phyloP scores from a whole-genome alignment of 2,113 vertebrate species.

The Tapirus terrestris region DNA sequence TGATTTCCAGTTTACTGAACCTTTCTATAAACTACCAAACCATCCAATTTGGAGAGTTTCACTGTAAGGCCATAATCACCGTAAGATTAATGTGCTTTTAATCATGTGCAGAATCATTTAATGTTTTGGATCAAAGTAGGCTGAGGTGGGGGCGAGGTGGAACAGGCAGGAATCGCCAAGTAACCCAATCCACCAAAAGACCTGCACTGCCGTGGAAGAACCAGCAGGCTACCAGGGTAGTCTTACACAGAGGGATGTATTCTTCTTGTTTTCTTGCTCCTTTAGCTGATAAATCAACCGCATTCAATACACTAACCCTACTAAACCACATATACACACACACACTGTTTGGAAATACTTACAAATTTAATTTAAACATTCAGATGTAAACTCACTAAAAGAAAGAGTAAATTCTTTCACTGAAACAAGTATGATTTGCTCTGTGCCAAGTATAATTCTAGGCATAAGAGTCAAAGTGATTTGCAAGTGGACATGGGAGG shows the following conservation, averaged over 20 bases:
- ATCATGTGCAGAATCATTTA: background rate
- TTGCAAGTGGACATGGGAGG: background rate
- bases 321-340: background rate
- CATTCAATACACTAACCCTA: background rate
- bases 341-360: background rate
- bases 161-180: background rate
- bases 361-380: background rate
- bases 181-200: background rate
- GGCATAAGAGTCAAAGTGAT: background rate
- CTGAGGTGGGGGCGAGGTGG: background rate
- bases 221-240: accelerated
- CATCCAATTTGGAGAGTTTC: background rate
- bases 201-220: background rate
- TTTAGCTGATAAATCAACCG: background rate
- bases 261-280: background rate
- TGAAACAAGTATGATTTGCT: background rate
- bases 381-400: background rate
- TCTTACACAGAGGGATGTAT: background rate
- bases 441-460: background rate
- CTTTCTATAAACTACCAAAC: background rate
- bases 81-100: background rate
- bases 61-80: background rate
- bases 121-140: background rate
- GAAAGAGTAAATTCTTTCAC: background rate
- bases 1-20: background rate